Base-by-base conservation (phyloP, 1,140 invertebrate genomes). In the Schmidtea mediterranea region DNA sequence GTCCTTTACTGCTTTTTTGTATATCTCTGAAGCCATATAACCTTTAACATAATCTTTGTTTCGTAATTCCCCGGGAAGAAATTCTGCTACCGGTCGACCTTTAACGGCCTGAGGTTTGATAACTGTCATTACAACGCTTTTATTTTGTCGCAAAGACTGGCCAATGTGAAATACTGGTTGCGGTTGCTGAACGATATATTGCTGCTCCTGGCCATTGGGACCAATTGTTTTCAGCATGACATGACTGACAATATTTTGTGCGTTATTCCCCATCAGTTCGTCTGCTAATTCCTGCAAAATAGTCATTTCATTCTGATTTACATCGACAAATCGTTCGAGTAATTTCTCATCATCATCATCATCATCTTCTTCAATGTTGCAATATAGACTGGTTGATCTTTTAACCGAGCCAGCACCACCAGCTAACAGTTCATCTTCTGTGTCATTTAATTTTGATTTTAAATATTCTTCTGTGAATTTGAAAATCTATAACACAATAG, bases 31-130 rank as follows among this genome's bases (percentile, higher is more conserved):
- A 21, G 43, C 43, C 43, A 45, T 45, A 21, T 45, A 45, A 13
- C 43, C 43, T 21, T 45, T 45, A 21, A 45, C 43, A n/a, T 45
- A 45, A 24, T 45, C 43, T 21, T 45, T 45, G 21, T 45, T 45
- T 21, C 43, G 19, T 12, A 45, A 21, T n/a, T 48, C 46, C 18
- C 46, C 38, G 2, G 46, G 46, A 12, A 48, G 24, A 23, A 48
- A 48, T 37, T 48, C 46, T 5, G 46, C 46, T 43, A 40, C 22
- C 8, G 46, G 46, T 21, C 38, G 12, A 13, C 46, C 46, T 13
- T n/a, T 21, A 19, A 48, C 23, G 3, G 15, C 46, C 15, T 48
- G 46, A 32, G 46, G 19, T 23, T 48, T 48, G 24, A 48, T 23
- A 37, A 48, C 24, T 18, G 46, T 48, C 36, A 38, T 38, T 13